Evolutionary conservation across 2,113 vertebrate species (phyloP).

Genomic region (Limanda limanda): DNA sequence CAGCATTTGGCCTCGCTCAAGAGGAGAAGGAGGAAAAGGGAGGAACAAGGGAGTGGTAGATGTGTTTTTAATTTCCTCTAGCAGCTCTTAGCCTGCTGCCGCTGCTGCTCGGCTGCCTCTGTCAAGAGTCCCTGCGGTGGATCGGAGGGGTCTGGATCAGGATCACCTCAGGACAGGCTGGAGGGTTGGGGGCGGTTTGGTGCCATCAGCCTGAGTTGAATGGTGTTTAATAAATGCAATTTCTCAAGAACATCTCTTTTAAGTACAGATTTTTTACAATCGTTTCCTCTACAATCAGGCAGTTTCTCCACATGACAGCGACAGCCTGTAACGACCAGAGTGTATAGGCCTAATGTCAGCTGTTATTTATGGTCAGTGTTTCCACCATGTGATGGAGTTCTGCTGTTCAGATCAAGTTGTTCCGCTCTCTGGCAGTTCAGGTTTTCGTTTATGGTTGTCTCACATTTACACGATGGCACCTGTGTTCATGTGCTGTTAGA

Average conservation of each 20-base stretch:
- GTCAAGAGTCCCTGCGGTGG: constrained; percentile 31
- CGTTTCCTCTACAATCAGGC: not conserved
- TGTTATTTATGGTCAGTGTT: constrained; percentile 13
- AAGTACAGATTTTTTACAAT: not conserved
- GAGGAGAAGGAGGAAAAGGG: constrained; percentile 45
- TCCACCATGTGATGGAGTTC: not conserved
- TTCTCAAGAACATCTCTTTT: constrained; percentile 8
- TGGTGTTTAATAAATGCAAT: not conserved
- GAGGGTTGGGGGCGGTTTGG: not conserved
- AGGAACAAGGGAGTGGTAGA: constrained; percentile 62
- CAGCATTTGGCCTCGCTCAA: constrained; percentile 37
- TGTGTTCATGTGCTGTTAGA: not conserved
- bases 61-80: constrained; percentile 74
- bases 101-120: constrained; percentile 30
- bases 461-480: not conserved
- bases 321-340: not conserved
- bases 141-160: constrained; percentile 40
- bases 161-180: constrained; percentile 33
- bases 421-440: not conserved
- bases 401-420: too few relatives aligned
- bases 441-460: not conserved
- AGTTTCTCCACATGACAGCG: not conserved
- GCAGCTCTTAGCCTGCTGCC: constrained; percentile 35
- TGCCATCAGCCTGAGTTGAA: not conserved
- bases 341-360: constrained; percentile 2